phyloP scores from a whole-genome alignment of 2,888 invertebrate genomes.

The Drosophila recens region DNA sequence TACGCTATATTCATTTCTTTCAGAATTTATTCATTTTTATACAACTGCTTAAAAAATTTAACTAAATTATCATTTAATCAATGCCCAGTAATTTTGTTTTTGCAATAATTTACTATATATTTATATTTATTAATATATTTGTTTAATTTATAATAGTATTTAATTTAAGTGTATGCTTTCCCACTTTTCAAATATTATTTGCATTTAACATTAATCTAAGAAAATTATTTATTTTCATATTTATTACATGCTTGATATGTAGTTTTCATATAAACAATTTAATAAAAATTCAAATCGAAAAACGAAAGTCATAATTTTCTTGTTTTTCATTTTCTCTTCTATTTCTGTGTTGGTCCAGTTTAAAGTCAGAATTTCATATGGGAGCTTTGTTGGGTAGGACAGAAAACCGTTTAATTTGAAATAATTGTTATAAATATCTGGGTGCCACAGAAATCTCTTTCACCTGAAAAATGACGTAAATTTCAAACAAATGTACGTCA shows the following conservation, averaged over 20 bases:
- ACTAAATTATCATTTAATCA: slow-evolving; percentile 46
- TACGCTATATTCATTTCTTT: slow-evolving; percentile 67
- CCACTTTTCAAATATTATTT: slow-evolving; percentile 64
- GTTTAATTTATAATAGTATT: slow-evolving; percentile 21
- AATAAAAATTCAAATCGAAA: slow-evolving; percentile 30
- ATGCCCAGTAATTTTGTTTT: slow-evolving; percentile 13
- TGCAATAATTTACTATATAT: slow-evolving; percentile 31
- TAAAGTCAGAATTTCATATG: slow-evolving; percentile 42
- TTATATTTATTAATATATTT: slow-evolving; percentile 18
- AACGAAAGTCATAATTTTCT: slow-evolving; percentile 4
- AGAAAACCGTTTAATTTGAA: slow-evolving; percentile 29
- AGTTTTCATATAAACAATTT: slow-evolving; percentile 57
- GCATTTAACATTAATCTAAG: slow-evolving; percentile 56
- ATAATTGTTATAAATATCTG: slow-evolving; percentile 11
- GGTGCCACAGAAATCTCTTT: too few species aligned
- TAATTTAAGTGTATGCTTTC: slow-evolving; percentile 77
- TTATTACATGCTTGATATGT: slow-evolving; percentile 71
- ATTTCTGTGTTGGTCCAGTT: slow-evolving; percentile 69
- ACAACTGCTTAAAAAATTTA: slow-evolving; percentile 33
- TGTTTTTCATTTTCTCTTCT: slow-evolving; percentile 18
- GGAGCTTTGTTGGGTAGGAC: slow-evolving; percentile 27
- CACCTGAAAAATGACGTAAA: too few species aligned
- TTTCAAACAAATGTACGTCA: too few species aligned
- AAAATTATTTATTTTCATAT: slow-evolving; percentile 48
- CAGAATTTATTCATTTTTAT: slow-evolving; percentile 34